Base-by-base conservation (phyloP, 2,888 invertebrate genomes). In the Drosophila borborema region DNA sequence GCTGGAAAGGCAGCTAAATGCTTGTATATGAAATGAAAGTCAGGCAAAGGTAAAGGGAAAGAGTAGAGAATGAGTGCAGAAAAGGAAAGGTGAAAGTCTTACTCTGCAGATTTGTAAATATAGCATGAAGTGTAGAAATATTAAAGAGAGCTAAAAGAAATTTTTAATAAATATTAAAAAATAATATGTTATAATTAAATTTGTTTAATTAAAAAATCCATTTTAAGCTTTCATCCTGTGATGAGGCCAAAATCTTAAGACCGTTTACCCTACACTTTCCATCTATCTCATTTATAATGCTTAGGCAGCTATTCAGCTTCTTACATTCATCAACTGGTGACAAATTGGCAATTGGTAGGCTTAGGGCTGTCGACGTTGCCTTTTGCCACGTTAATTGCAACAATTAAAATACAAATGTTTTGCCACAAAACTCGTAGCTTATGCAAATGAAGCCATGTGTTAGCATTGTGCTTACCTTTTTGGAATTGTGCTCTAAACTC, bases 361-460 rank as follows among this genome's bases (percentile, higher is more conserved):
- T 28, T 28, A 28, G 18, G 46, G 36, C 28, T 28, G 48, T 28
- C 8, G 31, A 43, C 40, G 36, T 20, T 36, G 36, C 18, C 23
- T 56, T 65, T 66, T 62, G 71, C 18, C 68, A 69, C 77, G 64
- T 81, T 88, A 86, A 86, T 86, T 86, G 90, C 79, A 55, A 74
- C 86, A 85, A 90, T 86, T 86, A 90, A 88, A 82, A 76, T 70
- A 84, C 76, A 84, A 82, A 83, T 82, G 82, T 83, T 84, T 79
- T 79, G 76, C 82, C 84, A 60, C 82, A 82, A 79, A 82, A 87
- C 80, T 81, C 77, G 74, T 40, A 34, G 73, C 74, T 59, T 73
- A 81, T 82, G 86, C 90, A 82, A 90, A 86, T 86, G 81, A 79
- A 76, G 72, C 77, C 81, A 77, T 89, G 74, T 89, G 84, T 62